Conservation (phyloP, 1,140 invertebrate genomes). For the Ericerus pela region DNA sequence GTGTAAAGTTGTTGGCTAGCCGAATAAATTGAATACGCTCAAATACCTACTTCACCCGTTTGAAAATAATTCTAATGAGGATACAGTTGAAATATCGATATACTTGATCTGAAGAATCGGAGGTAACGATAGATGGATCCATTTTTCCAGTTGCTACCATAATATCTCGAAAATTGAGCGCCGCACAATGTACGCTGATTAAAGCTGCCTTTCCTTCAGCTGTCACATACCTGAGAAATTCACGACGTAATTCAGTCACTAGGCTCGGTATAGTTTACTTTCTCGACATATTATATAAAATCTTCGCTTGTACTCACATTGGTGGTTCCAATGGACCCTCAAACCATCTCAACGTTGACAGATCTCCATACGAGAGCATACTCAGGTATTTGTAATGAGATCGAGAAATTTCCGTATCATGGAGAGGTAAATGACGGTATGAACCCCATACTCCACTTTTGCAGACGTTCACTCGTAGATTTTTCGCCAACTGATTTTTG, state of each 20-base stretch:
- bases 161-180: constrained; percentile 89
- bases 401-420: constrained; percentile 31
- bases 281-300: no score
- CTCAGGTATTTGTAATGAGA: constrained; percentile 60
- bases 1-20: no score
- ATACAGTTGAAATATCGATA: no score
- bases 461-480: constrained; percentile 34
- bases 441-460: constrained; percentile 16
- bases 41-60: no score
- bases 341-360: constrained; percentile 71
- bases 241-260: no score
- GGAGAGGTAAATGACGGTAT: constrained; percentile 49
- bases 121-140: background rate
- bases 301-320: no score
- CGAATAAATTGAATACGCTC: no score
- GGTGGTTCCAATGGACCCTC: constrained; percentile 37
- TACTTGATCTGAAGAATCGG: no score
- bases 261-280: no score
- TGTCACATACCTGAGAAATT: no score
- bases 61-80: no score
- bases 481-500: constrained; percentile 25
- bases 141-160: constrained; percentile 91
- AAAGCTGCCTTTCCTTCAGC: no score
- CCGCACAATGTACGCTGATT: constrained; percentile 78
- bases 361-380: constrained; percentile 59